Percentiles rank a stretch among this genome's conserved stretches.
Conservation (phyloP, 2,888 invertebrate genomes). For the Cephus pygmeus region DNA sequence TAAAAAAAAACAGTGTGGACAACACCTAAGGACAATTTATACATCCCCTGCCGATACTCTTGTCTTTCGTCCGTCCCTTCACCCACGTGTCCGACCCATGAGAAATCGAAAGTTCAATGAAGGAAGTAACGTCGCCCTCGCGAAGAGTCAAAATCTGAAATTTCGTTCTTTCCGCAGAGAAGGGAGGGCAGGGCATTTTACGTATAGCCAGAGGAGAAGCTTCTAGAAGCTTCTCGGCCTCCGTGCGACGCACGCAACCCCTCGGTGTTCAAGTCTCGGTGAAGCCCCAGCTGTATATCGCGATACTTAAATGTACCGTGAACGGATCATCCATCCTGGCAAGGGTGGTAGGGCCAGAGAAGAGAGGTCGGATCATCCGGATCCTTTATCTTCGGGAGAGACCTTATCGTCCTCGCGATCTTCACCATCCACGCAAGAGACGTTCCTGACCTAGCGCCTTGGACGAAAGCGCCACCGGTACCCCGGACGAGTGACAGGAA, state of each 20-base stretch:
- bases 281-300: slow-evolving; percentile 36
- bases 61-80: neutral
- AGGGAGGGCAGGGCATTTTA: slow-evolving; percentile 24
- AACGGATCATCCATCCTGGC: slow-evolving; percentile 34
- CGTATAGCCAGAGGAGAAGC: slow-evolving; percentile 13
- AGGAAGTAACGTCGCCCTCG: neutral
- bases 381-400: neutral
- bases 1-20: neutral
- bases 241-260: slow-evolving; percentile 35
- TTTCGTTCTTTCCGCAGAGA: neutral
- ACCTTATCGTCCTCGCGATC: neutral
- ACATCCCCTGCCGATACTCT: neutral
- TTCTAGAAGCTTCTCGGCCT: too few relatives aligned
- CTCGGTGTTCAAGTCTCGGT: slow-evolving; percentile 31
- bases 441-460: neutral
- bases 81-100: neutral
- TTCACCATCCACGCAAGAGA: too few relatives aligned
- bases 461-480: neutral
- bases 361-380: neutral
- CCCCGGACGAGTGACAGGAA: too few relatives aligned
- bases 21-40: neutral
- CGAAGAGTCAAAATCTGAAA: neutral
- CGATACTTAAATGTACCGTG: slow-evolving; percentile 40
- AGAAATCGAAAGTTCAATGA: neutral
- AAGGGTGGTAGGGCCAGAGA: too few relatives aligned